phyloP scores from a whole-genome alignment of 2,113 vertebrate genomes.

The Ia io region DNA sequence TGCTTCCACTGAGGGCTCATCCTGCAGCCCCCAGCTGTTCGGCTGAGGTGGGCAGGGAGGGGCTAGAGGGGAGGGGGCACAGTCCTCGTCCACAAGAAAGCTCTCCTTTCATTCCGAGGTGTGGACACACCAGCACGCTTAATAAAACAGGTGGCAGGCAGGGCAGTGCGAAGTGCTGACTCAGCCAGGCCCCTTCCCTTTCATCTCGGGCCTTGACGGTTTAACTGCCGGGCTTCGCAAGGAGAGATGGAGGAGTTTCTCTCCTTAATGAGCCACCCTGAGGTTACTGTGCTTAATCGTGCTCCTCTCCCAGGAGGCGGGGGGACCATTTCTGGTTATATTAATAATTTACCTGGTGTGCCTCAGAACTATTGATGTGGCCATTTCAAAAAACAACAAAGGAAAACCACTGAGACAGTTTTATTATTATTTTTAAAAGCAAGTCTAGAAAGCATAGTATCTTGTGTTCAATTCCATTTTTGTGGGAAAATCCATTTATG shows the following conservation, averaged over 20 bases:
- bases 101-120: not conserved
- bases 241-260: conserved; percentile 19
- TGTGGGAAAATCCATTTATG: not conserved
- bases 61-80: not conserved
- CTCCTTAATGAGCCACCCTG: conserved; percentile 12
- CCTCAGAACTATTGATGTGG: not conserved
- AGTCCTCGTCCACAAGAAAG: not conserved
- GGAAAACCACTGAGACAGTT: not conserved
- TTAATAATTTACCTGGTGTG: conserved; percentile 32
- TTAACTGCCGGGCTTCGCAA: not conserved
- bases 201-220: conserved; percentile 40
- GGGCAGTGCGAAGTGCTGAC: not conserved
- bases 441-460: not conserved
- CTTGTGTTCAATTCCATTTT: not conserved
- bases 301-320: not conserved
- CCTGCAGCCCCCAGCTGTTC: not conserved
- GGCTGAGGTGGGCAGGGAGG: not conserved
- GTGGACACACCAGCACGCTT: conserved; percentile 16
- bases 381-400: not conserved
- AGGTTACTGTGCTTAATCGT: not conserved
- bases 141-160: conserved; percentile 53
- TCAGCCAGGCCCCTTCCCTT: conserved; percentile 14
- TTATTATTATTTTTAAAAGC: not conserved
- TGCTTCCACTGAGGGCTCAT: not conserved
- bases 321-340: not conserved